phyloP scores from a whole-genome alignment of 1,140 invertebrate genomes.

The Bombus pyrosoma region DNA sequence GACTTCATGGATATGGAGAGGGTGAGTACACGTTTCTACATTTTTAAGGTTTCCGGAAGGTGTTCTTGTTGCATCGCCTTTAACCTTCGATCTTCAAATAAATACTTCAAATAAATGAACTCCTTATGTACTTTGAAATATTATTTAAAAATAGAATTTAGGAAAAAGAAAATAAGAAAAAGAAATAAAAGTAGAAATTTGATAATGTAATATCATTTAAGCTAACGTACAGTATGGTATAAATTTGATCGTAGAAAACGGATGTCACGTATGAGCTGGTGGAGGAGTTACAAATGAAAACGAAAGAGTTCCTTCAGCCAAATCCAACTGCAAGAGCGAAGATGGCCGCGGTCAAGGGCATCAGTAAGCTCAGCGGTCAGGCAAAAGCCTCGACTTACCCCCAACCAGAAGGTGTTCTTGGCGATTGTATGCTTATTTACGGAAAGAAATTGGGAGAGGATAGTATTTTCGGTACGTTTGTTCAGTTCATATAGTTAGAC shows the following conservation, averaged over 20 bases:
- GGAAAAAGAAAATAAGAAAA: background rate
- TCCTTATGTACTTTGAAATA: background rate
- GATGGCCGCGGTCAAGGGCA: conserved; percentile 97
- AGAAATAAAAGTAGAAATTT: no score
- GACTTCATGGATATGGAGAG: conserved; percentile 99
- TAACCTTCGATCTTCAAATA: conserved; percentile 31
- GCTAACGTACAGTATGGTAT: background rate
- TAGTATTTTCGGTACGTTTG: conserved; percentile 91
- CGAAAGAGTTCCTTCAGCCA: conserved; percentile 99
- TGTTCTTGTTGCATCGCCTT: background rate
- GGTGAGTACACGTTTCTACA: conserved; percentile 84
- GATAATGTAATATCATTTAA: background rate
- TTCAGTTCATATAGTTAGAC: background rate
- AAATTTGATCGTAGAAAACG: conserved; percentile 90
- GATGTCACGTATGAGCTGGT: conserved; percentile 97
- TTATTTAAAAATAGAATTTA: background rate
- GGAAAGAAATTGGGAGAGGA: conserved; percentile 98
- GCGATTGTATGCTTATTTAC: conserved; percentile 98
- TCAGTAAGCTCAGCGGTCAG: conserved; percentile 93
- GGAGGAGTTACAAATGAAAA: conserved; percentile 97
- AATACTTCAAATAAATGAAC: background rate
- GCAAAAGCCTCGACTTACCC: conserved; percentile 97
- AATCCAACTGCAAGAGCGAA: conserved; percentile 98
- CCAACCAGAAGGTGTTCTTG: conserved; percentile 98
- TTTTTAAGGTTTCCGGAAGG: conserved; percentile 11